Conservation (phyloP, 2,113 vertebrate species). For the Phrynocephalus versicolor region DNA sequence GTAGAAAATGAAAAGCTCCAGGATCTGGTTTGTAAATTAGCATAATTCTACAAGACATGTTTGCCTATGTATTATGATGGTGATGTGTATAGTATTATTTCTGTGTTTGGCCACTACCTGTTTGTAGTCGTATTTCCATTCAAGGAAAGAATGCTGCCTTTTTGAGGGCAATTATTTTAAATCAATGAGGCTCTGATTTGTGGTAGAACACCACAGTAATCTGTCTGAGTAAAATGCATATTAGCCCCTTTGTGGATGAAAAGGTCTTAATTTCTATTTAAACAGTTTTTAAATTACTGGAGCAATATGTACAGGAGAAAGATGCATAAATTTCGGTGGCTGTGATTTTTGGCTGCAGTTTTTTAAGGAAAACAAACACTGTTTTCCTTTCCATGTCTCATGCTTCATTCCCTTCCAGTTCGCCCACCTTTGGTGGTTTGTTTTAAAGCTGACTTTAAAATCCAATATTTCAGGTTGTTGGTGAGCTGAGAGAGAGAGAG, state of each 20-base stretch:
- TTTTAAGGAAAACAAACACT: conserved; percentile 20
- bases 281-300: conserved; percentile 29
- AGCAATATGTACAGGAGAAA: not conserved
- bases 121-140: not conserved
- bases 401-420: conserved; percentile 23
- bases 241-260: not conserved
- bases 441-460: not conserved
- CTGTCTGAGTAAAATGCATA: conserved; percentile 27
- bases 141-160: not conserved
- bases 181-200: not conserved
- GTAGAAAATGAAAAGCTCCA: not conserved
- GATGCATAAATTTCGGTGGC: conserved; percentile 11
- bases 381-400: conserved; percentile 15
- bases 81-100: not conserved
- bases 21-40: not conserved
- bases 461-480: not conserved
- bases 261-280: conserved; percentile 31
- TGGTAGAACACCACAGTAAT: not conserved
- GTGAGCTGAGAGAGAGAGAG: not conserved
- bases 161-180: conserved; percentile 1
- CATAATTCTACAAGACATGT: not conserved
- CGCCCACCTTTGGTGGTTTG: not conserved
- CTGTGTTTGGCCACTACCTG: not conserved
- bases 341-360: conserved; percentile 33
- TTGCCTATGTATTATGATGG: not conserved